A percentile compares a stretch with the other conserved stretches of the same genome.
Evolutionary conservation across 2,888 invertebrate species (phyloP).

Genomic region (Esperia sulphurella): DNA sequence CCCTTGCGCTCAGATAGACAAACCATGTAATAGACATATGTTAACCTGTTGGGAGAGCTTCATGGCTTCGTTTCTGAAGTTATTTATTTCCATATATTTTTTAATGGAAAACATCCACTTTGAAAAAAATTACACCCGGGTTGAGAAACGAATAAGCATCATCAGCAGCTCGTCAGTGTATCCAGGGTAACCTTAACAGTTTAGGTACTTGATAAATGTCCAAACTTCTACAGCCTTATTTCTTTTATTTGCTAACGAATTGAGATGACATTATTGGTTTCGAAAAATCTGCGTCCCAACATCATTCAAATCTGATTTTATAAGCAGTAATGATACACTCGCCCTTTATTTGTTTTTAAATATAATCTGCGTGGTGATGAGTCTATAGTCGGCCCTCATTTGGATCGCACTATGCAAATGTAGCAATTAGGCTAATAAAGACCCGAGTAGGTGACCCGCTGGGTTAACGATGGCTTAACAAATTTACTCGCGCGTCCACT

Average conservation of each 20-base stretch:
- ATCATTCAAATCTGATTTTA: neutral
- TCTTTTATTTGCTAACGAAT: too few relatives aligned
- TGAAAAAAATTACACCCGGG: too few relatives aligned
- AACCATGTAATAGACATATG: too few relatives aligned
- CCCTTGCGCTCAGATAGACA: too few relatives aligned
- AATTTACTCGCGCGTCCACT: conserved; percentile 40
- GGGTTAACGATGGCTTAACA: conserved; percentile 43
- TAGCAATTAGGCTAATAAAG: conserved; percentile 62
- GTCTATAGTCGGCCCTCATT: conserved; percentile 53
- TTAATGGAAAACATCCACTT: neutral
- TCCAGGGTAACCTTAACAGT: too few relatives aligned
- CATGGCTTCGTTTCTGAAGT: too few relatives aligned
- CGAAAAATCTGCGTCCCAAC: neutral
- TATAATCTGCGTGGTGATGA: conserved; percentile 54
- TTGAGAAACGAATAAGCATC: too few relatives aligned
- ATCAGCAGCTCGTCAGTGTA: too few relatives aligned
- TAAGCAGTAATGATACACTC: conserved; percentile 14
- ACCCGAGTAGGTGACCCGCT: conserved; percentile 34
- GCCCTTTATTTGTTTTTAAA: conserved; percentile 61
- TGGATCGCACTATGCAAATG: conserved; percentile 63
- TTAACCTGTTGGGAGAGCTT: too few relatives aligned
- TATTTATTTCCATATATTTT: neutral
- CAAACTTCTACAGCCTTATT: too few relatives aligned
- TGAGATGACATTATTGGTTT: neutral
- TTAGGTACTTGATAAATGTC: too few relatives aligned